Conservation (phyloP, 1,140 invertebrate genomes). For the Drosophila prosaltans region DNA sequence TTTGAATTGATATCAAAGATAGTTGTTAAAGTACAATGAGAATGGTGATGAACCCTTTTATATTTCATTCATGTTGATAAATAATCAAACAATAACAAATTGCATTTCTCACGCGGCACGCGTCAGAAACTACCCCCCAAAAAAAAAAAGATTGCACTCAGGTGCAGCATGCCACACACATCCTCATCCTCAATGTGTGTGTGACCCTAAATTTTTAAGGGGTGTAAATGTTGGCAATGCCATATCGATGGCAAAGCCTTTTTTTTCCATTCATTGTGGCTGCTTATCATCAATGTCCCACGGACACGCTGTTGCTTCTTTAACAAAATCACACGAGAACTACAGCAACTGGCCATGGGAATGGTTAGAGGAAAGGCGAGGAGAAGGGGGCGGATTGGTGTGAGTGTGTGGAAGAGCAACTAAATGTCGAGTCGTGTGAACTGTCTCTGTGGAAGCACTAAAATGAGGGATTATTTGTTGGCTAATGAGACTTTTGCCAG, state of each 20-base stretch:
- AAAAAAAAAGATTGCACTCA: slow-evolving; percentile 32
- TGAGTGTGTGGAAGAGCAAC: slow-evolving; percentile 31
- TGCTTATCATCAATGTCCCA: slow-evolving; percentile 22
- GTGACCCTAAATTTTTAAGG: neutral
- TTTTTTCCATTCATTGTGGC: neutral
- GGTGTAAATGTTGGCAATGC: neutral
- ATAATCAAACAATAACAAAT: slow-evolving; percentile 71
- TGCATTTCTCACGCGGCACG: slow-evolving; percentile 68
- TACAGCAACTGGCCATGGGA: slow-evolving; percentile 55
- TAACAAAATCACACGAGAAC: slow-evolving; percentile 74
- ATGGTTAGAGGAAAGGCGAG: slow-evolving; percentile 12
- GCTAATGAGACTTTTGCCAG: slow-evolving; percentile 58
- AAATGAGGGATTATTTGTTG: slow-evolving; percentile 34
- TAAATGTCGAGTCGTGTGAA: slow-evolving; percentile 54
- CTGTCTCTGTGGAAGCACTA: slow-evolving; percentile 31
- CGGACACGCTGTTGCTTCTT: slow-evolving; percentile 54
- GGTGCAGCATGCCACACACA: slow-evolving; percentile 37
- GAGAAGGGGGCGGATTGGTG: neutral
- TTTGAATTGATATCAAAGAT: too few species aligned
- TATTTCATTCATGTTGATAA: slow-evolving; percentile 44
- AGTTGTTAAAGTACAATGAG: too few species aligned
- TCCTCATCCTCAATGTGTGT: too few species aligned
- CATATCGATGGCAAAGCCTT: slow-evolving; percentile 4
- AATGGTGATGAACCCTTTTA: slow-evolving; percentile 14
- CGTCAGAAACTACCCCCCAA: slow-evolving; percentile 55